These are phyloP conservation scores for Coelopa pilipes DNA, from an alignment of 2,888 invertebrate genomes.

Conservation along the genomic window DNA sequence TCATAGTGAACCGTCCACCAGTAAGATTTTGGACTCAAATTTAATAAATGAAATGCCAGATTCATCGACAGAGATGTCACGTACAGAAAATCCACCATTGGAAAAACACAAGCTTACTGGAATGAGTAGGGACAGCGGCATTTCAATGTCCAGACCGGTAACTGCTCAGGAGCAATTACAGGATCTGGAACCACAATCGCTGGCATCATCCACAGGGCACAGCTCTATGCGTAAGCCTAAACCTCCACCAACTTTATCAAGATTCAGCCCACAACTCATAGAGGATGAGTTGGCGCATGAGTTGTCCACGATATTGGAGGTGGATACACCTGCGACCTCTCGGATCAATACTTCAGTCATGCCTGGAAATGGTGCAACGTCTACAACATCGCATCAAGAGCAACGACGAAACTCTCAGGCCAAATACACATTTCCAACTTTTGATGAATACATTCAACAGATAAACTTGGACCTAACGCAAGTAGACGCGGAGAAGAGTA, in stretches of 20 bases:
- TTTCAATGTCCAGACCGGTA: constrained; percentile 62
- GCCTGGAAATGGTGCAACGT: constrained; percentile 12
- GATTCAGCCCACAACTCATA: constrained; percentile 63
- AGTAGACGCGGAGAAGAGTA: constrained; percentile 66
- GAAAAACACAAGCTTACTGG: constrained; percentile 60
- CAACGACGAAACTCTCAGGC: neutral
- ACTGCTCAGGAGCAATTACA: constrained; percentile 57
- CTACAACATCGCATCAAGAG: neutral
- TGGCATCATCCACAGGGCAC: constrained; percentile 45
- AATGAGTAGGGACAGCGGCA: constrained; percentile 64
- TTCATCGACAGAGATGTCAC: constrained; percentile 17
- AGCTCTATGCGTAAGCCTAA: constrained; percentile 43
- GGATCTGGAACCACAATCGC: constrained; percentile 49
- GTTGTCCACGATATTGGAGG: constrained; percentile 76
- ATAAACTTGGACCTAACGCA: constrained; percentile 63
- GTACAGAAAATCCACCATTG: constrained; percentile 39
- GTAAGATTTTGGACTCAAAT: constrained; percentile 22
- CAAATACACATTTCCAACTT: constrained; percentile 53
- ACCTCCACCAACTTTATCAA: constrained; percentile 60
- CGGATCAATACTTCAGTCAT: constrained; percentile 47
- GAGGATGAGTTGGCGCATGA: constrained; percentile 69
- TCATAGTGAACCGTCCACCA: constrained; percentile 16
- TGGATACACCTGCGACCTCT: constrained; percentile 75
- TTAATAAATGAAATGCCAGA: constrained; percentile 23
- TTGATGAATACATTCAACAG: constrained; percentile 69